Evolutionary conservation across 2,888 invertebrate species (phyloP), one percentile per base, ranked within the genome.

Genomic region (Eupithecia exiguata): DNA sequence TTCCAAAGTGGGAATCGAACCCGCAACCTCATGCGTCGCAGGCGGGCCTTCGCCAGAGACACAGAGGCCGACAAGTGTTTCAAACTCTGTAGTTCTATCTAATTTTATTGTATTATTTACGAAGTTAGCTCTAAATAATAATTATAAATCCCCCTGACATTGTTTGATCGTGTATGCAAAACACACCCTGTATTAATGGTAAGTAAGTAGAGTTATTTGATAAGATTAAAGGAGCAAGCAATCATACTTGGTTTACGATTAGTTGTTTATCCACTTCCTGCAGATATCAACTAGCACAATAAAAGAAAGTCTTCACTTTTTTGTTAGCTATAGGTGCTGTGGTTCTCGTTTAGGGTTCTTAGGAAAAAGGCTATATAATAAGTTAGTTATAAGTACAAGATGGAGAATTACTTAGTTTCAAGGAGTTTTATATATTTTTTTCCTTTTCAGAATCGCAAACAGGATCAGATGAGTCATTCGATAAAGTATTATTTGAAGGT

Each of bases 401-500:
- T 65, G 18, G 5, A n/a, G 12, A 65, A n/a, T 38, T 18, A n/a
- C 18, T 38, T n/a, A 30, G 9, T 18, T 36, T 63, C 35, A 63
- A 36, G 21, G 25, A 14, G 14, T 6, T 38, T 21, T 40, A 40
- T 21, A 40, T 66, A 5, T 72, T 38, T 30, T n/a, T 63, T 70
- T 53, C 10, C 7, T 25, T 74, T 79, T 75, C 76, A 87, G 87
- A 80, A 77, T 73, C 66, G 62, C 79, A 80, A 46, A 68, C 68
- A 66, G 83, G 68, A 69, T 70, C 80, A 18, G 80, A 80, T 70
- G 84, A 82, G 5, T 70, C 75, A 16, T 93, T 93, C 75, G 87
- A 88, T 2, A 89, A 87, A 80, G 81, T 90, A 72, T 77, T 92
- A 0, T 93, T 88, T 71, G 83, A 81, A 73, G 93, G 93, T 77